Evolutionary conservation across 2,113 vertebrate species (phyloP).

Genomic region (Physeter macrocephalus): DNA sequence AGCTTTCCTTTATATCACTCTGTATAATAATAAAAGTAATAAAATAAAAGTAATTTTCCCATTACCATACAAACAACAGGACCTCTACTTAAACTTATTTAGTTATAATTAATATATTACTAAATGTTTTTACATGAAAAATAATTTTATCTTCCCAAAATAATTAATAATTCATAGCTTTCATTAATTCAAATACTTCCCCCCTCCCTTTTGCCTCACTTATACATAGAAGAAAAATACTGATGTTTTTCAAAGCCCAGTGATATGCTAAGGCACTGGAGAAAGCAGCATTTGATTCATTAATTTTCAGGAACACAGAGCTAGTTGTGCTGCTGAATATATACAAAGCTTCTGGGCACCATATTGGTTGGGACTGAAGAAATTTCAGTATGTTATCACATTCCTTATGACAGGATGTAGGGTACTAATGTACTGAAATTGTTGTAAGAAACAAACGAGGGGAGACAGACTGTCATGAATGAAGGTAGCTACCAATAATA

Average conservation of each 20-base stretch:
- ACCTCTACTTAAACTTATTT: background rate
- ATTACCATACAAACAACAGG: background rate
- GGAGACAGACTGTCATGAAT: background rate
- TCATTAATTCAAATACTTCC: background rate
- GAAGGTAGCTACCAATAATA: background rate
- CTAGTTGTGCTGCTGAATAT: background rate
- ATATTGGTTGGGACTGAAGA: background rate
- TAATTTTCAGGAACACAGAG: background rate
- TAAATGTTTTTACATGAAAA: constrained; percentile 7
- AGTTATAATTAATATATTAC: background rate
- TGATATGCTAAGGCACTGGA: background rate
- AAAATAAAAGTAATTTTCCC: background rate
- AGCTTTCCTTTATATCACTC: background rate
- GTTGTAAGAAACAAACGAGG: background rate
- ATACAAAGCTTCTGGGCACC: background rate
- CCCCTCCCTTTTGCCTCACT: background rate
- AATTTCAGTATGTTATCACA: background rate
- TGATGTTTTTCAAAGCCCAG: background rate
- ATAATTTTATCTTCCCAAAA: background rate
- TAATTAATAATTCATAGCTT: background rate
- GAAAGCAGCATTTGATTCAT: background rate
- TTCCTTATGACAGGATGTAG: background rate
- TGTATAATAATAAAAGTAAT: background rate
- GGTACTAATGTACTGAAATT: background rate
- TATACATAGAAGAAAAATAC: background rate